Base-by-base conservation (phyloP, 2,797 vertebrate species). In the Arctocebus calabarensis region DNA sequence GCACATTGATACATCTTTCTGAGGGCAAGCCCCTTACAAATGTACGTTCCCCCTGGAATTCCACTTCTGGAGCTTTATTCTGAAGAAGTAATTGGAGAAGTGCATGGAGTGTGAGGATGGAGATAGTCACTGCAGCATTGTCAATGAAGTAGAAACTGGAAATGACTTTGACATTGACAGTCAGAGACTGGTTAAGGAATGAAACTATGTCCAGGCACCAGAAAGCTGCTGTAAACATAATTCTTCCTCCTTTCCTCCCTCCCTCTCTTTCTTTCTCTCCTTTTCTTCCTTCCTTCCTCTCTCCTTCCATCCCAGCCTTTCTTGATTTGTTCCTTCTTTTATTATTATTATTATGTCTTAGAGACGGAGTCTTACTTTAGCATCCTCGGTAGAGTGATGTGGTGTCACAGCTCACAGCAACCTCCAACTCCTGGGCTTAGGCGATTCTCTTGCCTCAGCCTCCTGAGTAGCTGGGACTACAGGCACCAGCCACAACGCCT, bases 261-360 rank as follows among this genome's bases (percentile, higher is more conserved):
- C 48, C 9, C 19, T 4, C 9, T 1, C 11, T 27, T 4, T 14
- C 12, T 23, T 27, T 6, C 16, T 23, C 32, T 70, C n/a, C 1
- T 40, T 12, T 14, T n/a, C 2, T 27, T 5, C 27, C 16, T 29
- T 45, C 14, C 13, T 19, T 71, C 7, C 14, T 16, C 7, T 45
- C 32, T 23, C 27, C 9, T 43, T 20, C 14, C 3, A 14, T 32
- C 14, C 52, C 32, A n/a, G 32, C 17, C 9, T 52, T 34, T 19
- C 25, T 13, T 20, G 1, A 1, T 7, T 2, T 3, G 10, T n/a
- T 13, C 4, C 12, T 23, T 78, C 19, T 1, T 52, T 2, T 52
- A 48, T 45, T 10, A 48, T 52, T 52, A 14, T 52, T 52, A 14
- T 52, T 52, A 14, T 52, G 14, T 52, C 13, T 3, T 52, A 52